Evolutionary conservation across 2,113 vertebrate genomes (phyloP), one percentile per base, ranked within the genome.

Genomic region (Ptychochromis oligacanthus): DNA sequence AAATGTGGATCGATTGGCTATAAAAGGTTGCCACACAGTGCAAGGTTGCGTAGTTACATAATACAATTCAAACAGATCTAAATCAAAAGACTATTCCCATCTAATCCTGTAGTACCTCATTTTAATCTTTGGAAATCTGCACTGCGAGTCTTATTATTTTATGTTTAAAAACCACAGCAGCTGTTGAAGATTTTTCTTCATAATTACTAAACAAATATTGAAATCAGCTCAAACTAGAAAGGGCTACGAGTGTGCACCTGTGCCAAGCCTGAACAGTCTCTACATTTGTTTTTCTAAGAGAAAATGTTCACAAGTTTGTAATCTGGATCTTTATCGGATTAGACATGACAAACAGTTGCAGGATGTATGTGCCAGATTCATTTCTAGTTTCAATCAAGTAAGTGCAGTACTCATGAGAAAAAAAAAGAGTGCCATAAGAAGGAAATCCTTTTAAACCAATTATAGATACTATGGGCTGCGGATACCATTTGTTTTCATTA

Each of bases 191-290:
- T 60, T 89, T 81, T 76, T 81, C 2, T 0, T 62, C 65, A 15
- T 83, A 79, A 93, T 84, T 79, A 77, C 58, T 9, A 17, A 82
- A 87, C 77, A 81, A 88, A 82, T 75, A 67, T 87, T 87, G 60
- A 89, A 85, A 85, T 87, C 52, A 65, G 54, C 84, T 75, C 28
- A 57, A 28, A 36, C 5, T 34, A 43, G 54, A 78, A 75, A 76
- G 54, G 54, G 78, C 52, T 61, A 24, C 0, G 60, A 65, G 31
- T 6, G 40, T 18, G 20, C 22, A 26, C 46, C 38, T 78, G 36
- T 60, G 67, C 57, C 61, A 79, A 78, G 46, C 40, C 34, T 62
- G 34, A 55, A 31, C 58, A 58, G 49, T 64, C 40, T 55, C 20
- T 26, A 4, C 18, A 56, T 65, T 55, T 78, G 40, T 78, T 54